These are phyloP conservation scores for Okapia johnstoni DNA, from an alignment of 2,113 vertebrate genomes.

Conservation along the genomic window DNA sequence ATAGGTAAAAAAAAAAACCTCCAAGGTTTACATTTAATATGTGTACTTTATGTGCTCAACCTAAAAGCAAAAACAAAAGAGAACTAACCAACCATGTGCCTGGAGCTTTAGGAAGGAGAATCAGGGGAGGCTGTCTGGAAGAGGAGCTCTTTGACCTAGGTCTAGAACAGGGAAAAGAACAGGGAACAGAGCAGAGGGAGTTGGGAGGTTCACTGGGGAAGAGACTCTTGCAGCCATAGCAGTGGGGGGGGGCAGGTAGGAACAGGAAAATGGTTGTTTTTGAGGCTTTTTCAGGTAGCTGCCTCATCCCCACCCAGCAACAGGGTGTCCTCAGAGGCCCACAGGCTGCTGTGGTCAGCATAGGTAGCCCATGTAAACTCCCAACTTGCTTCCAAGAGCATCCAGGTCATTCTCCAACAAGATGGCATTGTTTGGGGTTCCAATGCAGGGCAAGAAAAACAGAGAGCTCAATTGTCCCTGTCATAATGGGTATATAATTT, in stretches of 20 bases:
- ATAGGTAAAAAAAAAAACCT: not conserved
- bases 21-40: not conserved
- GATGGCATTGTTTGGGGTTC: conserved; percentile 64
- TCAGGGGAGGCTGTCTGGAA: not conserved
- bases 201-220: not conserved
- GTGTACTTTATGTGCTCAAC: not conserved
- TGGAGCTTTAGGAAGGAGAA: not conserved
- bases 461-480: conserved; percentile 74
- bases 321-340: conserved; percentile 50
- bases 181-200: not conserved
- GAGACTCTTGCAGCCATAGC: not conserved
- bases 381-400: not conserved
- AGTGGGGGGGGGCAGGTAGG: not conserved
- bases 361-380: conserved; percentile 61
- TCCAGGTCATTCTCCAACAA: conserved; percentile 64
- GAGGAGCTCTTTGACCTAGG: not conserved
- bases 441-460: conserved; percentile 57
- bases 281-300: not conserved
- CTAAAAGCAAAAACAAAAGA: not conserved
- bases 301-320: conserved; percentile 3
- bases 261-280: not conserved
- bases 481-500: conserved; percentile 70
- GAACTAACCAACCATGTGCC: no score
- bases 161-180: not conserved
- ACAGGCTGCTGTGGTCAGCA: not conserved